Evolutionary conservation across 2,888 invertebrate species (phyloP).

Genomic region (Melinopterus prodromus): DNA sequence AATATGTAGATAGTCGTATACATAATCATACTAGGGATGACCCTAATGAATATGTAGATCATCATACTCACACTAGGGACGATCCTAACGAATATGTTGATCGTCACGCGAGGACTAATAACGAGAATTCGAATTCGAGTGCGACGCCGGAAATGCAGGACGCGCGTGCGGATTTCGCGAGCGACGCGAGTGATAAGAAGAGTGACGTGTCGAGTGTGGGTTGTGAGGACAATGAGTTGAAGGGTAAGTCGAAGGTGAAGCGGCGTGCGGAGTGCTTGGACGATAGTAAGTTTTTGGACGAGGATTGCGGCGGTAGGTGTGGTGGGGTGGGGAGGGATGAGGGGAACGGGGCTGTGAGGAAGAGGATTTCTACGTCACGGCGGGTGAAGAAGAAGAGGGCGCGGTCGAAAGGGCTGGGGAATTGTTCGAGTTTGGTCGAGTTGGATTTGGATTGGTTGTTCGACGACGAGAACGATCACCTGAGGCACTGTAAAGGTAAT

Average conservation of each 20-base stretch:
- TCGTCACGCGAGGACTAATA: slow-evolving; percentile 53
- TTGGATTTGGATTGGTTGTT: slow-evolving; percentile 73
- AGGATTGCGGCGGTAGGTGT: slow-evolving; percentile 57
- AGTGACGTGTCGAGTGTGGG: slow-evolving; percentile 57
- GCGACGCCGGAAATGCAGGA: slow-evolving; percentile 67
- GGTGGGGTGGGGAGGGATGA: slow-evolving; percentile 41
- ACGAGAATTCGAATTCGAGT: slow-evolving; percentile 66
- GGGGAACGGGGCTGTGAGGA: slow-evolving; percentile 45
- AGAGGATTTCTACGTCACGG: slow-evolving; percentile 45
- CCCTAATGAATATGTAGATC: no score
- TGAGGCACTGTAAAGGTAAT: slow-evolving; percentile 47
- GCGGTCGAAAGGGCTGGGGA: slow-evolving; percentile 47
- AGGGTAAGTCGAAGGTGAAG: slow-evolving; percentile 37
- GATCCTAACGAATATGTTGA: no score
- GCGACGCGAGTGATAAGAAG: slow-evolving; percentile 57
- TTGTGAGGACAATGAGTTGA: slow-evolving; percentile 49
- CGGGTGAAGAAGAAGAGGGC: slow-evolving; percentile 49
- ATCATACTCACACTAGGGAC: no score
- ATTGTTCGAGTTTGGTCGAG: slow-evolving; percentile 62
- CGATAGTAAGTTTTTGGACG: slow-evolving; percentile 45
- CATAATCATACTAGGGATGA: no score
- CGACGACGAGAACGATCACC: slow-evolving; percentile 58
- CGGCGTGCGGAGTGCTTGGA: slow-evolving; percentile 43
- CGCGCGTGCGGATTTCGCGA: slow-evolving; percentile 55
- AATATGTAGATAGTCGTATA: no score